These are phyloP conservation scores for Acarapis woodi DNA, from an alignment of 1,140 invertebrate species.

Conservation along the genomic window DNA sequence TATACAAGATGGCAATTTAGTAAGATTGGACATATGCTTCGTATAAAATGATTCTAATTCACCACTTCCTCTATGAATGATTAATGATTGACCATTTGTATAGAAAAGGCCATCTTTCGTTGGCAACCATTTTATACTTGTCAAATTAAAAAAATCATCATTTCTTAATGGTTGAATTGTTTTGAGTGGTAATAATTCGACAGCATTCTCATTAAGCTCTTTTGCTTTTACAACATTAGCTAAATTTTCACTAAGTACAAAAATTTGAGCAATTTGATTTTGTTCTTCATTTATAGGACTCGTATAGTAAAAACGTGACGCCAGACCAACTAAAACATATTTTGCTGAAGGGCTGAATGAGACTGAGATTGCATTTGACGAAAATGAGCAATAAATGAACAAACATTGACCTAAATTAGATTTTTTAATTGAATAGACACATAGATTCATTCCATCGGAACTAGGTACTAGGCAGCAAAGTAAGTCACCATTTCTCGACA, in stretches of 20 bases:
- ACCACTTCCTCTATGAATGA: too few species aligned
- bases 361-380: slow-evolving; percentile 46
- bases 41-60: too few species aligned
- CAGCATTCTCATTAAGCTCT: slow-evolving; percentile 1
- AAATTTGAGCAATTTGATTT: slow-evolving; percentile 23
- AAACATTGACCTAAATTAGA: slow-evolving; percentile 38
- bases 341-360: slow-evolving; percentile 42
- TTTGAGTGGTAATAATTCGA: slow-evolving; percentile 22
- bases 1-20: too few species aligned
- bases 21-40: too few species aligned
- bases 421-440: slow-evolving; percentile 41
- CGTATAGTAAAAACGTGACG: slow-evolving; percentile 22
- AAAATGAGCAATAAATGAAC: slow-evolving; percentile 38
- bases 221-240: too few species aligned
- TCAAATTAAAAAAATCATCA: slow-evolving; percentile 25
- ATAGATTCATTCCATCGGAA: slow-evolving; percentile 29
- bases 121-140: slow-evolving; percentile 53
- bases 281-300: slow-evolving; percentile 1
- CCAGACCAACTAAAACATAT: slow-evolving; percentile 44
- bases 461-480: slow-evolving; percentile 35
- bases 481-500: slow-evolving; percentile 43
- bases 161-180: slow-evolving; percentile 26
- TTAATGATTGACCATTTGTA: too few species aligned
- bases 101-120: too few species aligned
- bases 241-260: slow-evolving; percentile 16